Evolutionary conservation across 1,140 invertebrate species (phyloP).

Genomic region (Danaus melanippus): DNA sequence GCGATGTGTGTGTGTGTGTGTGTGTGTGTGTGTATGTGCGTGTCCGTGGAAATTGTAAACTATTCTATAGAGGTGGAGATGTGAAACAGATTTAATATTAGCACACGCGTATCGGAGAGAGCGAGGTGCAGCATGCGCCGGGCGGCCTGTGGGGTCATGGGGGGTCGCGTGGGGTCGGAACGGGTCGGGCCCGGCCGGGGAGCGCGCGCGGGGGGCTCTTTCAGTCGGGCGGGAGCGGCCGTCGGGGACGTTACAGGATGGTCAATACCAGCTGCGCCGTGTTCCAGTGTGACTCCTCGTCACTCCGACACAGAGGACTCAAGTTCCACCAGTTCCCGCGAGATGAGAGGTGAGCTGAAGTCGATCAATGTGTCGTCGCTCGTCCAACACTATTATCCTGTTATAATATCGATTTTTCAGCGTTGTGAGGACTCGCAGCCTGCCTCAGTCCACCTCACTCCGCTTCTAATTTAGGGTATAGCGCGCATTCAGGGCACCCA

Average conservation of each 20-base stretch:
- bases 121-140: constrained; percentile 3
- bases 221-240: constrained; percentile 23
- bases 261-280: constrained; percentile 23
- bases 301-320: constrained; percentile 13
- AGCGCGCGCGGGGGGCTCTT: constrained; percentile 9
- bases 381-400: too few species aligned
- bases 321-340: constrained; percentile 22
- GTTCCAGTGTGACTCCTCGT: constrained; percentile 16
- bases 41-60: too few species aligned
- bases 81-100: constrained; percentile 6
- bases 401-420: too few species aligned
- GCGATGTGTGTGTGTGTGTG: too few species aligned
- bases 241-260: constrained; percentile 10
- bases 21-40: too few species aligned
- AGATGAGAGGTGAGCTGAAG: constrained; percentile 16
- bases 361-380: too few species aligned
- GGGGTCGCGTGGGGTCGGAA: too few species aligned
- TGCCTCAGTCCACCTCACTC: too few species aligned
- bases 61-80: too few species aligned
- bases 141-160: not conserved
- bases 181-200: not conserved
- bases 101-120: constrained; percentile 6
- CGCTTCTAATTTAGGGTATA: not conserved
- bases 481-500: not conserved
- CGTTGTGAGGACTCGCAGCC: too few species aligned